Conservation (phyloP, 1,140 invertebrate genomes). For the Aethina tumida region DNA sequence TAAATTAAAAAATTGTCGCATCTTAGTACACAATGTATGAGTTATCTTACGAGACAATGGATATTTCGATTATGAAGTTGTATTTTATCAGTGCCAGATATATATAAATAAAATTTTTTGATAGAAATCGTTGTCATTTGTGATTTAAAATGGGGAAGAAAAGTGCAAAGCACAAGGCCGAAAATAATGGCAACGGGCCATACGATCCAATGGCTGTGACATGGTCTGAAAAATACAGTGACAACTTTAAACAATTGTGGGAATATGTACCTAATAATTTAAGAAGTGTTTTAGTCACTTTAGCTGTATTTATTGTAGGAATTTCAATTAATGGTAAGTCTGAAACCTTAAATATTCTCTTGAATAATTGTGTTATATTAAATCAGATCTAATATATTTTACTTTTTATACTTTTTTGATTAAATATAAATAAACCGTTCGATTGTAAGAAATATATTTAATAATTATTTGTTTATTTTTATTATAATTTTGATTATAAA, state of each 20-base stretch:
- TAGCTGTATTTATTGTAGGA: slow-evolving; percentile 39
- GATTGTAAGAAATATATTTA: neutral
- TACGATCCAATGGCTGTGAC: slow-evolving; percentile 37
- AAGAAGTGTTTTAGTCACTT: slow-evolving; percentile 33
- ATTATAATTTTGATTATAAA: neutral
- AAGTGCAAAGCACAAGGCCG: neutral
- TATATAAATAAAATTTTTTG: too few species aligned
- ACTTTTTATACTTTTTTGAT: neutral
- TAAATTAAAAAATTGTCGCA: too few species aligned
- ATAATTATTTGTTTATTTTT: neutral
- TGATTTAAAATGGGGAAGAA: too few species aligned
- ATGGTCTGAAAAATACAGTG: slow-evolving; percentile 39
- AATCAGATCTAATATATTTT: neutral
- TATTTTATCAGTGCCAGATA: too few species aligned
- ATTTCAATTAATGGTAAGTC: slow-evolving; percentile 40
- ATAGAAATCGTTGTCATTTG: too few species aligned
- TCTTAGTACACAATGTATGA: too few species aligned
- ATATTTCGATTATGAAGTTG: too few species aligned
- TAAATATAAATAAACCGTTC: neutral
- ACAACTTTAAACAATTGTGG: slow-evolving; percentile 38
- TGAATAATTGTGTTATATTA: too few species aligned
- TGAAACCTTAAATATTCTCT: too few species aligned
- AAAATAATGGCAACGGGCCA: neutral
- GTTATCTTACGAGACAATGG: too few species aligned
- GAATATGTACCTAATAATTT: slow-evolving; percentile 34